Conservation (phyloP, 2,888 invertebrate species). For the Troides aeacus region DNA sequence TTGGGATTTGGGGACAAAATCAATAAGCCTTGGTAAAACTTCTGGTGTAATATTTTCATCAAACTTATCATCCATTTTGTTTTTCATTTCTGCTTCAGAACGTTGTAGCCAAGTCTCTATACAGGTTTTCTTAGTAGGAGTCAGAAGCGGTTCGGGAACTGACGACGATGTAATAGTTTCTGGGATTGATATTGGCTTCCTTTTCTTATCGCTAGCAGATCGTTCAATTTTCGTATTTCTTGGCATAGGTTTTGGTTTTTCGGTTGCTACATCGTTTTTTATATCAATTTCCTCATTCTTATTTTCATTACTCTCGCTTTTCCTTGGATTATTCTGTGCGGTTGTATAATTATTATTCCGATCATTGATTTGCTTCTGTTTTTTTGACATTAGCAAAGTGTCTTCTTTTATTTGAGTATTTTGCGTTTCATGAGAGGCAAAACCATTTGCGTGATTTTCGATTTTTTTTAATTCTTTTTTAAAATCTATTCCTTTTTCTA, state of each 20-base stretch:
- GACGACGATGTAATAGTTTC: conserved; percentile 54
- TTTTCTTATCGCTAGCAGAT: conserved; percentile 63
- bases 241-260: conserved; percentile 79
- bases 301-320: conserved; percentile 46
- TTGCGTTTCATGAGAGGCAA: conserved; percentile 39
- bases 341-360: conserved; percentile 69
- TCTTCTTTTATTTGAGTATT: conserved; percentile 44
- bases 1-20: conserved; percentile 84
- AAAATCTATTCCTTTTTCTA: conserved; percentile 54
- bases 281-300: conserved; percentile 44
- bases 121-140: conserved; percentile 73
- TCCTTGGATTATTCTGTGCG: conserved; percentile 40
- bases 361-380: conserved; percentile 52
- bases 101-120: conserved; percentile 74
- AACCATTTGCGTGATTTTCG: conserved; percentile 49
- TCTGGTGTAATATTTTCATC: conserved; percentile 66
- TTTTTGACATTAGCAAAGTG: conserved; percentile 40
- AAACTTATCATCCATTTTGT: conserved; percentile 59
- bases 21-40: conserved; percentile 84
- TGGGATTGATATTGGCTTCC: conserved; percentile 57
- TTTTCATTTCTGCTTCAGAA: conserved; percentile 75
- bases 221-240: conserved; percentile 74
- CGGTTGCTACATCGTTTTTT: conserved; percentile 56
- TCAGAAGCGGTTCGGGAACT: conserved; percentile 62
- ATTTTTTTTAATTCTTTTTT: conserved; percentile 48